Base-by-base conservation (phyloP, 2,797 vertebrate species). In the Enteromius afrohamiltoni region DNA sequence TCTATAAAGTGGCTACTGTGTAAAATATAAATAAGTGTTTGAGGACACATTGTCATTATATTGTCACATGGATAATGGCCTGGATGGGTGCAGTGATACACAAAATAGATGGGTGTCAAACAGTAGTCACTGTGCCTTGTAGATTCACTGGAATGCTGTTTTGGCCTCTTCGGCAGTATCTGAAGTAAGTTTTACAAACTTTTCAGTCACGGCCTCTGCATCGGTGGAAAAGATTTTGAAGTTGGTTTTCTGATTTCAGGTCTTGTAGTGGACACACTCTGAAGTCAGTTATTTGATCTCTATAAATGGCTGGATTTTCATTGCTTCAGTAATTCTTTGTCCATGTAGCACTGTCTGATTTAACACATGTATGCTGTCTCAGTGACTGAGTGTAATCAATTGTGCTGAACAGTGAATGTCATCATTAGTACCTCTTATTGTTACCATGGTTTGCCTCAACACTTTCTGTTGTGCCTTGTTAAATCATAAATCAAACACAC, bases 301-400 rank as follows among this genome's bases (percentile, higher is more conserved):
- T 37, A 14, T 64, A 71, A 67, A 70, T 53, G 29, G 31, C 40
- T 42, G 6, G 47, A 73, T 81, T 87, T 83, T 31, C 76, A 80
- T 77, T 34, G 76, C 58, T 71, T 79, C 45, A 70, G 79, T 85
- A 67, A 87, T 77, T 85, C 37, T 45, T 62, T 77, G 75, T 45
- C 62, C 58, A 65, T 67, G 40, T 37, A 16, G 29, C 76, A 70
- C 31, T 34, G 70, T 37, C 75, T 82, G 40, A 85, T 58, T 85
- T n/a, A 70, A 71, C 68, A 83, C 79, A 80, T 47, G 45, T 29
- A 47, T 71, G 21, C 51, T 53, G 42, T 68, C 53, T 82, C 68
- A 64, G 40, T 85, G 68, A 85, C 73, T 68, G 19, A 69, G 42
- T 73, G 29, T 68, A 74, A 75, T 73, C 80, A 64, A 11, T 82